Conservation (phyloP, 1,140 invertebrate species). For the Colletes latitarsis region DNA sequence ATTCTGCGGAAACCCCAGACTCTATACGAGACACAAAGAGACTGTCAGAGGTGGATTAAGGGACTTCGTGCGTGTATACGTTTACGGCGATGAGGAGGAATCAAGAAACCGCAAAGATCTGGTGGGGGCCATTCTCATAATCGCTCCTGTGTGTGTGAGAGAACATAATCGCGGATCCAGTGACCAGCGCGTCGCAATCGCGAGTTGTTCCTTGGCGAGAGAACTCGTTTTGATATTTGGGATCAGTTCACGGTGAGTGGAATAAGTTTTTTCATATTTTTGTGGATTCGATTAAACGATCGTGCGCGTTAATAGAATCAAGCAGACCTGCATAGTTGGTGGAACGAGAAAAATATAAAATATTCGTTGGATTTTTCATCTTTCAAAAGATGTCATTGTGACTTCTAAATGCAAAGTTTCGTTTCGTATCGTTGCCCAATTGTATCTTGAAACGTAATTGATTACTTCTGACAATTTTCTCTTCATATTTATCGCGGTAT, state of each 20-base stretch:
- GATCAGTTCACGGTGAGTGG: constrained; percentile 33
- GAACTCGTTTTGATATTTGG: background rate
- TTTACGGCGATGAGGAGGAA: background rate
- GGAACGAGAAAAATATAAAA: no score
- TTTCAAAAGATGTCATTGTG: no score
- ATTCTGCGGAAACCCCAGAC: no score
- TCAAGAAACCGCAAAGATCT: background rate
- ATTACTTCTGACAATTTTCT: no score
- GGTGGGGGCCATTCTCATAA: constrained; percentile 46
- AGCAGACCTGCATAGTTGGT: no score
- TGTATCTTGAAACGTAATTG: no score
- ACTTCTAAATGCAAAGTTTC: no score
- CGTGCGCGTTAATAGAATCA: no score
- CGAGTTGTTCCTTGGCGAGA: background rate
- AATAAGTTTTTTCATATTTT: background rate
- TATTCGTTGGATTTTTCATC: no score
- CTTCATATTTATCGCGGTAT: no score
- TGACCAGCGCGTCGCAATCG: constrained; percentile 3
- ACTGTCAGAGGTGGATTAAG: background rate
- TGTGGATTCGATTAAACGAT: background rate
- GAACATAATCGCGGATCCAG: constrained; percentile 6
- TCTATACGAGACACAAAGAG: no score
- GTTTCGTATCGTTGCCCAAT: no score
- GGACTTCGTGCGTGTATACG: background rate
- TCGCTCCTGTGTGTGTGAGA: constrained; percentile 21